Evolutionary conservation across 2,113 vertebrate genomes (phyloP).

Genomic region (Anoura caudifer): DNA sequence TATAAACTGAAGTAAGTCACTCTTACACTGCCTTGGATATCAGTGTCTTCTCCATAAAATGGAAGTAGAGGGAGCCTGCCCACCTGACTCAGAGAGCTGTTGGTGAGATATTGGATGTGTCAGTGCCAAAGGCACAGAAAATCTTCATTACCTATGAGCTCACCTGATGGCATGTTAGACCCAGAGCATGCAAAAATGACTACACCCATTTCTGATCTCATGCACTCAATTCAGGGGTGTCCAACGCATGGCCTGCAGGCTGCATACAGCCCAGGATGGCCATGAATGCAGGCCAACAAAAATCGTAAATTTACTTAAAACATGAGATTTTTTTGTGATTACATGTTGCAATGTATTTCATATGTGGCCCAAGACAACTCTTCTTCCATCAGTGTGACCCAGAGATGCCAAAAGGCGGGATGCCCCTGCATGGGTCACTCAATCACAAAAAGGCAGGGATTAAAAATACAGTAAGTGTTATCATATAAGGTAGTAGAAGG

Average conservation of each 20-base stretch:
- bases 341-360: too few species aligned
- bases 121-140: neutral
- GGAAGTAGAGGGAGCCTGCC: neutral
- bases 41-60: neutral
- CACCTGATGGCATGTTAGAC: too few species aligned
- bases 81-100: neutral
- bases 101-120: neutral
- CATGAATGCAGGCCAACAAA: too few species aligned
- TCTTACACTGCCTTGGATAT: neutral
- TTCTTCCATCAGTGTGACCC: too few species aligned
- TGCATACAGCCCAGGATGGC: too few species aligned
- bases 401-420: too few species aligned
- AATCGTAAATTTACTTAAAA: too few species aligned
- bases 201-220: neutral
- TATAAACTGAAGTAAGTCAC: neutral
- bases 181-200: neutral
- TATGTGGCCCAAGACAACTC: too few species aligned
- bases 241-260: too few species aligned
- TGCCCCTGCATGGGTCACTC: neutral
- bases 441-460: neutral
- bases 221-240: neutral
- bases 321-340: too few species aligned
- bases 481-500: neutral
- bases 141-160: neutral
- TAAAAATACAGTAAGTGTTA: too few species aligned